Evolutionary conservation across 2,113 vertebrate genomes (phyloP).

Genomic region (Callaeas wilsoni): DNA sequence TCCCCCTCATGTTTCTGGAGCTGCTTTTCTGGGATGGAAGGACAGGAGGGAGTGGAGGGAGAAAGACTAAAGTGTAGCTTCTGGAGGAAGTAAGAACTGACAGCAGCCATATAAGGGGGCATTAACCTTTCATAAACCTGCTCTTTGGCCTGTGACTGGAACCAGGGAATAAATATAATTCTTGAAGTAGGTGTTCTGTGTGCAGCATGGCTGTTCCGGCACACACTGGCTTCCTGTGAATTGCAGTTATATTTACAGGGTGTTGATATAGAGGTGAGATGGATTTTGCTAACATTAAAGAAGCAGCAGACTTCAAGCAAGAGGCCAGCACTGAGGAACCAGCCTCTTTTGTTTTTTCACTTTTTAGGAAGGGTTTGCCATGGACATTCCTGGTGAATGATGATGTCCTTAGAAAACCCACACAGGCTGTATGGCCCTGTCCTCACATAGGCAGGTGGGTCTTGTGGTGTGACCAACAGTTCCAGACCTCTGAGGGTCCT

Average conservation of each 20-base stretch:
- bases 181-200: neutral
- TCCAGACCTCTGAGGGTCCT: neutral
- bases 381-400: neutral
- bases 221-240: neutral
- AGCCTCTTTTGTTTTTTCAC: accelerated
- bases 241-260: neutral
- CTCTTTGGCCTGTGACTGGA: constrained; percentile 38
- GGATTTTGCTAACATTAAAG: neutral
- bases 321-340: neutral
- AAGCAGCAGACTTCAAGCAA: neutral
- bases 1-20: neutral
- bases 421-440: neutral
- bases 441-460: accelerated
- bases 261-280: neutral
- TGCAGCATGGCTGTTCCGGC: neutral
- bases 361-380: neutral
- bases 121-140: constrained; percentile 59
- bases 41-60: neutral
- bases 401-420: neutral
- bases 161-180: neutral
- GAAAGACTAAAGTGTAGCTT: neutral
- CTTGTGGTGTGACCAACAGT: neutral
- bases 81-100: constrained; percentile 6
- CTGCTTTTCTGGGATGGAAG: neutral
- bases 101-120: constrained; percentile 38